phyloP scores from a whole-genome alignment of 2,888 invertebrate species.

The Acronicta leporina region DNA sequence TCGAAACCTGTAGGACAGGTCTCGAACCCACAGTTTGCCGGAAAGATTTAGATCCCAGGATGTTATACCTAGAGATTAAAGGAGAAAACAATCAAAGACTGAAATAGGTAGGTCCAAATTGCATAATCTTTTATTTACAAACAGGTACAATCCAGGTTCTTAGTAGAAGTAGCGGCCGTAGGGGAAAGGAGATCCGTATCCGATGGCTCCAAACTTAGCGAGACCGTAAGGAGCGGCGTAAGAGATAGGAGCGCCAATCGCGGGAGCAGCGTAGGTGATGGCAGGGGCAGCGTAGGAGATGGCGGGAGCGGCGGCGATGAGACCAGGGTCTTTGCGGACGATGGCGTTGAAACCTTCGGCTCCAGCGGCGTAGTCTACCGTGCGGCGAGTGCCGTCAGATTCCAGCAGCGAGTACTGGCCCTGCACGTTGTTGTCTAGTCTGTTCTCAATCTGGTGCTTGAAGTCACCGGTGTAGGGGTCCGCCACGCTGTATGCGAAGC shows the following conservation, averaged over 20 bases:
- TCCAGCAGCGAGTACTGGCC: constrained; percentile 79
- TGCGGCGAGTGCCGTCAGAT: constrained; percentile 85
- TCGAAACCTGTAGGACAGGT: too few relatives aligned
- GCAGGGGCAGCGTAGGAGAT: constrained; percentile 49
- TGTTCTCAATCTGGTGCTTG: constrained; percentile 80
- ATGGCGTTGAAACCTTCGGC: constrained; percentile 87
- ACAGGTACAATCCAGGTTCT: constrained; percentile 4
- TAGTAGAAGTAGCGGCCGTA: constrained; percentile 55
- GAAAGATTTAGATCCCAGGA: too few relatives aligned
- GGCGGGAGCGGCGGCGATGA: constrained; percentile 58
- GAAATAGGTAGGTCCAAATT: constrained; percentile 19
- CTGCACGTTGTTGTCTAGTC: constrained; percentile 62
- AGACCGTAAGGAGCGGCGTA: constrained; percentile 28
- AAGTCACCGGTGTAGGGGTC: constrained; percentile 86
- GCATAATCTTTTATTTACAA: constrained; percentile 52
- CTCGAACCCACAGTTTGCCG: too few relatives aligned
- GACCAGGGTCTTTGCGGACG: constrained; percentile 81
- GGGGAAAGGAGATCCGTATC: constrained; percentile 51
- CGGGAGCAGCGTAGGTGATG: constrained; percentile 53
- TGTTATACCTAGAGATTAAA: too few relatives aligned
- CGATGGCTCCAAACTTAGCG: constrained; percentile 33
- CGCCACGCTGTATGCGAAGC: constrained; percentile 86
- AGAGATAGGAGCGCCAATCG: constrained; percentile 20
- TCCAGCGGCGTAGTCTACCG: constrained; percentile 87
- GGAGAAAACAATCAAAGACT: constrained; percentile 11